phyloP scores from a whole-genome alignment of 2,113 vertebrate species.

The Apaloderma vittatum region DNA sequence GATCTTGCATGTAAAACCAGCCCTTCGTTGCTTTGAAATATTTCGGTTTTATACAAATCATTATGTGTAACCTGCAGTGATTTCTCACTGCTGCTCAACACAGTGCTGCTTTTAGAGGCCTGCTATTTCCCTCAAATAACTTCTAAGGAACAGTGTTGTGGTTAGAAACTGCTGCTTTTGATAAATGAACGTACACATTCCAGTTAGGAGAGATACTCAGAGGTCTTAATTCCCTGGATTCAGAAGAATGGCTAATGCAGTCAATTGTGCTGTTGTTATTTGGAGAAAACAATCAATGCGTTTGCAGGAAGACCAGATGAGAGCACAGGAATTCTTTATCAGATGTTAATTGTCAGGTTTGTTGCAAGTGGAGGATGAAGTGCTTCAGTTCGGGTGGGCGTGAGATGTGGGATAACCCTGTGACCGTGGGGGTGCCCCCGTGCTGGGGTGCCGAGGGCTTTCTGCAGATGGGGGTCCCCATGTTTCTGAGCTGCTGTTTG shows the following conservation, averaged over 20 bases:
- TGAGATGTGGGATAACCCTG: neutral
- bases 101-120: neutral
- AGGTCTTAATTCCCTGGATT: neutral
- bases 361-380: neutral
- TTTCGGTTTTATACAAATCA: neutral
- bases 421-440: fast-evolving
- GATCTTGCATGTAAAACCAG: constrained; percentile 35
- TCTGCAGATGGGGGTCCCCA: fast-evolving
- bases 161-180: neutral
- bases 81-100: neutral
- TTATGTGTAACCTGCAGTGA: neutral
- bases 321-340: neutral
- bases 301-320: fast-evolving
- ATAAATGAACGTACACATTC: neutral
- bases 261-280: neutral
- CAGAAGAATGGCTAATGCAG: neutral
- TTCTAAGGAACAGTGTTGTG: fast-evolving
- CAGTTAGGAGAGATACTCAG: neutral
- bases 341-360: neutral
- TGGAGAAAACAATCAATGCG: fast-evolving
- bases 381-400: fast-evolving
- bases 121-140: neutral
- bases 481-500: fast-evolving
- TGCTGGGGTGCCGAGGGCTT: neutral
- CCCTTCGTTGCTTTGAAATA: neutral